Percentiles rank a stretch among this genome's conserved stretches.
phyloP scores from a whole-genome alignment of 1,140 invertebrate species.

The Maconellicoccus hirsutus region DNA sequence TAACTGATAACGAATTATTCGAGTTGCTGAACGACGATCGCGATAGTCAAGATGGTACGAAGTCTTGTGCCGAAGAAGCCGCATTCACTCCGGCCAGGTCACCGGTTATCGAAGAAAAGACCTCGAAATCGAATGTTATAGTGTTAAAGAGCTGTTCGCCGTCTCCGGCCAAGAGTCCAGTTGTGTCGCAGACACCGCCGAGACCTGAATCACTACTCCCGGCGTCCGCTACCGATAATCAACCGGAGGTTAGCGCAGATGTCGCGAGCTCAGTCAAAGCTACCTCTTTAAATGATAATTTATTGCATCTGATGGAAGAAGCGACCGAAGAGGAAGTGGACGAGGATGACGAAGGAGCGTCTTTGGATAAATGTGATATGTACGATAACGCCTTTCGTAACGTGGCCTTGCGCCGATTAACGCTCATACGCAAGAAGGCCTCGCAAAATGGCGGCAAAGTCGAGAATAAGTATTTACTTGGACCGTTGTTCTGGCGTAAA shows the following conservation, averaged over 20 bases:
- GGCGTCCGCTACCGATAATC: no score
- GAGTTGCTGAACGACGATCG: not conserved
- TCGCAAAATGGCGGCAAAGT: not conserved
- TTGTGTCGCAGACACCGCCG: no score
- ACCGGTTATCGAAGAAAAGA: not conserved
- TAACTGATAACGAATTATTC: not conserved
- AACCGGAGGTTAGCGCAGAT: no score
- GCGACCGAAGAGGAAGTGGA: not conserved
- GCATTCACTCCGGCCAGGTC: not conserved
- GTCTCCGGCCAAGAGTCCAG: no score
- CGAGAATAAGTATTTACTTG: not conserved
- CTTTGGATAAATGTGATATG: not conserved
- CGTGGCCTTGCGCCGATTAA: not conserved
- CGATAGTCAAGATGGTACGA: not conserved
- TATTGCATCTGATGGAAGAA: not conserved
- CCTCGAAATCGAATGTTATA: no score
- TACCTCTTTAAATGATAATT: no score
- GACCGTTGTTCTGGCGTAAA: not conserved
- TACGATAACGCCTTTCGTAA: not conserved
- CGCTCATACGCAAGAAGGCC: not conserved
- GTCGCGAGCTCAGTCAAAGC: no score
- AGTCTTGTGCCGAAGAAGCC: not conserved
- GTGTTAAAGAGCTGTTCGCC: no score
- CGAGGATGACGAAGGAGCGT: not conserved
- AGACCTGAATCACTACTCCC: no score